Percentiles rank a stretch among this genome's conserved stretches.
These are phyloP conservation scores for Nematolebias whitei DNA, from an alignment of 2,113 vertebrate genomes.

Conservation along the genomic window DNA sequence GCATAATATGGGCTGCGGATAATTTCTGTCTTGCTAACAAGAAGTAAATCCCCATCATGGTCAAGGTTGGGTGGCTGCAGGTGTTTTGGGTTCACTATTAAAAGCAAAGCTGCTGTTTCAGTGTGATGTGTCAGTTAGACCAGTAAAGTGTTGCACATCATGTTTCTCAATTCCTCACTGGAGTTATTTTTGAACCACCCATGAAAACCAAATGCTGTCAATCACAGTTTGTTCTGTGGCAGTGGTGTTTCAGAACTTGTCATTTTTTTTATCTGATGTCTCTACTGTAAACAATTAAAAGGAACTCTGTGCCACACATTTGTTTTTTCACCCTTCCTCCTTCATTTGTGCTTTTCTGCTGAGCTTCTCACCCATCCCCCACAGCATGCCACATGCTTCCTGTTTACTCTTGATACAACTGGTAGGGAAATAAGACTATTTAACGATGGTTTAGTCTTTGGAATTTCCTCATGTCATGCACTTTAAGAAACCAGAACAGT, in stretches of 20 bases:
- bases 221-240: slow-evolving; percentile 9
- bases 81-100: slow-evolving; percentile 3
- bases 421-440: slow-evolving; percentile 50
- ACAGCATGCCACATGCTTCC: slow-evolving; percentile 70
- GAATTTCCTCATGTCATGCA: slow-evolving; percentile 15
- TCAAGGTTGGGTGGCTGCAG: slow-evolving; percentile 15
- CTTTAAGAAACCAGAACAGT: slow-evolving; percentile 2
- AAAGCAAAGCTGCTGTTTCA: slow-evolving; percentile 27
- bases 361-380: slow-evolving; percentile 54
- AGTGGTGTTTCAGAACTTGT: slow-evolving; percentile 7
- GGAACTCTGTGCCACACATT: neutral
- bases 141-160: slow-evolving; percentile 33
- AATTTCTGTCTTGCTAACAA: slow-evolving; percentile 66
- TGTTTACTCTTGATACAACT: slow-evolving; percentile 78
- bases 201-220: slow-evolving; percentile 24
- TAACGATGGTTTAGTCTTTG: slow-evolving; percentile 39
- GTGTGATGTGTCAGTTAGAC: slow-evolving; percentile 37
- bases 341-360: slow-evolving; percentile 7
- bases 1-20: slow-evolving; percentile 50
- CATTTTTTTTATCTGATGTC: slow-evolving; percentile 6
- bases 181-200: slow-evolving; percentile 50
- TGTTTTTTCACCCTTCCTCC: slow-evolving; percentile 1
- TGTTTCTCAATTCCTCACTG: slow-evolving; percentile 49
- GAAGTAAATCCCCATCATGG: slow-evolving; percentile 41
- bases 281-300: neutral